Evolutionary conservation across 2,113 vertebrate species (phyloP), one percentile per base, ranked within the genome.

Genomic region (Sturnira hondurensis): DNA sequence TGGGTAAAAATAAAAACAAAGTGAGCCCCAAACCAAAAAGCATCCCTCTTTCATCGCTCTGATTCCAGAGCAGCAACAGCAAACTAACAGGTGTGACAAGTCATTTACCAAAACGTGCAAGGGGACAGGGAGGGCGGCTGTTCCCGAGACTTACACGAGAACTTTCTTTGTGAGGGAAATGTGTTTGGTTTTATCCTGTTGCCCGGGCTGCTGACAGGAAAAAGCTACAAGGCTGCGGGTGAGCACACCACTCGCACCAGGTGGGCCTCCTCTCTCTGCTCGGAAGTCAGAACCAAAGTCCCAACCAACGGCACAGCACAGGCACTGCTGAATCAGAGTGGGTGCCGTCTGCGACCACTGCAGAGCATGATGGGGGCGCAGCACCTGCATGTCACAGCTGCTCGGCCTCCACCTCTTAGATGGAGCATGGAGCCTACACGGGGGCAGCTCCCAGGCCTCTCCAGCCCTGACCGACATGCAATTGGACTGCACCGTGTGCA

Each of bases 291-390:
- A 15, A 81, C 28, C 7, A 10, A 33, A 89, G 56, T 9, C 63
- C 2, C 22, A 58, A 73, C 61, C 31, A 10, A 47, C 47, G 33
- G 61, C 7, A 91, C 0, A 28, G 41, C 58, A 77, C 0, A 33
- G 50, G 24, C 41, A 41, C 38, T 41, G 31, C 47, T 26, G 73
- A 31, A 10, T 77, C 61, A 20, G 36, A 54, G 19, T 7, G 7
- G 17, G 76, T 4, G 15, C 33, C 45, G 17, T 4, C 20, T 0
- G 13, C 17, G n/a, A 47, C 31, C 56, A 33, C 4, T 15, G 14
- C 19, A 10, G 17, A 50, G 28, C 7, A 63, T 58, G 16, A 26
- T 0, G 0, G 22, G 71, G 26, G 7, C 17, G 36, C 6, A 11
- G 16, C 1, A 36, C n/a, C 2, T 11, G 4, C 28, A 5, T 17